Evolutionary conservation across 2,797 vertebrate species (phyloP).

Genomic region (Falco peregrinus): DNA sequence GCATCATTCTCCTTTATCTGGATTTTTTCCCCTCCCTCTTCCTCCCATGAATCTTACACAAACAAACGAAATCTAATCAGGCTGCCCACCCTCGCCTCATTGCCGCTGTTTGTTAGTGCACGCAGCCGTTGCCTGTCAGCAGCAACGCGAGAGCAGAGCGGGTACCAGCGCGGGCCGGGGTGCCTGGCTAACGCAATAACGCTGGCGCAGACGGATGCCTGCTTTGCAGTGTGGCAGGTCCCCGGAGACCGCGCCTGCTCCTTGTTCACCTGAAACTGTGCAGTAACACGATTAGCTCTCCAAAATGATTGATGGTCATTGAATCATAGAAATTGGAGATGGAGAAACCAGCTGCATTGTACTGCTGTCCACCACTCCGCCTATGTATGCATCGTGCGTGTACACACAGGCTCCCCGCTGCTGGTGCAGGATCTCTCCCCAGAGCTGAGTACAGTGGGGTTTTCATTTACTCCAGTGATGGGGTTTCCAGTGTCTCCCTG

Average conservation of each 20-base stretch:
- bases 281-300: constrained; percentile 1
- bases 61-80: background rate
- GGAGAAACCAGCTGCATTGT: background rate
- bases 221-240: background rate
- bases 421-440: background rate
- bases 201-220: background rate
- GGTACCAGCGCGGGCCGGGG: background rate
- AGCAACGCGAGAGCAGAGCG: background rate
- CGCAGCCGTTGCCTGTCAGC: background rate
- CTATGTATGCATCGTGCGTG: background rate
- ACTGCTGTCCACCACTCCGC: background rate
- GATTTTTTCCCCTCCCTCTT: background rate
- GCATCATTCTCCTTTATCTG: background rate
- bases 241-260: background rate
- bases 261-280: constrained; percentile 17
- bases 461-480: background rate
- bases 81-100: background rate
- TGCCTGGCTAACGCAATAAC: constrained; percentile 11
- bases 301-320: background rate
- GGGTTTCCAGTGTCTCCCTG: background rate
- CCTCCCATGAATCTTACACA: background rate
- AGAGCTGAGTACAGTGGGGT: background rate
- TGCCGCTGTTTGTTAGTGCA: background rate
- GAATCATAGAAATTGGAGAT: background rate
- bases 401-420: background rate